These are phyloP conservation scores for Stenchaetothrips biformis DNA, from an alignment of 2,888 invertebrate genomes.

Conservation along the genomic window DNA sequence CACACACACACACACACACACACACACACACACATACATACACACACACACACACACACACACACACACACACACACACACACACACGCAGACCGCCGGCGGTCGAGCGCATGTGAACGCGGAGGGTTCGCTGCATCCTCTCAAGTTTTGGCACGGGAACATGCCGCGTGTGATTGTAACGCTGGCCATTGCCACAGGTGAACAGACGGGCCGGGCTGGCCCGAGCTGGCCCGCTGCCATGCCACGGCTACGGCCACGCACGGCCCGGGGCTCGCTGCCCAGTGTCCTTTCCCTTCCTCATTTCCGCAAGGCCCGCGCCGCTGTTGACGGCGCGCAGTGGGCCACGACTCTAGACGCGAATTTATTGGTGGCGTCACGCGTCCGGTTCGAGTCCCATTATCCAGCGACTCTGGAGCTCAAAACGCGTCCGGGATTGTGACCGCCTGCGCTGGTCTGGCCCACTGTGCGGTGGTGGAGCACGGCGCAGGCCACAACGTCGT, in stretches of 20 bases:
- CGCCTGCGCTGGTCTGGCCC: neutral
- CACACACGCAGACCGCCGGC: neutral
- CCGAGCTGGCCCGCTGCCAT: too few species aligned
- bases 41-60: slow-evolving; percentile 5
- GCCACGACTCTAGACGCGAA: too few species aligned
- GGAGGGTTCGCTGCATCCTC: neutral
- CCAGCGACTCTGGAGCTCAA: too few species aligned
- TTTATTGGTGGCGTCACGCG: too few species aligned
- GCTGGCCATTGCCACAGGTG: neutral
- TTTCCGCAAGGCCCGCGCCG: too few species aligned
- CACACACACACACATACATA: neutral
- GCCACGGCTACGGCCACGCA: too few species aligned
- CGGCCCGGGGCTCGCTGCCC: too few species aligned
- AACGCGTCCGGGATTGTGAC: neutral
- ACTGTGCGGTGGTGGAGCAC: neutral
- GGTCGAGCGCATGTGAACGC: neutral
- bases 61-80: neutral
- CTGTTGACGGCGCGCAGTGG: too few species aligned
- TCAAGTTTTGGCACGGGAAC: neutral
- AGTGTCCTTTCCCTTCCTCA: neutral
- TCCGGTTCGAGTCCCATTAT: too few species aligned
- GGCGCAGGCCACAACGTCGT: neutral
- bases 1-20: neutral
- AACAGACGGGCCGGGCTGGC: neutral
- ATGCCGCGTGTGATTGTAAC: neutral